Percentiles rank a stretch among this genome's conserved stretches.
These are phyloP conservation scores for Macrostomum lignano DNA, from an alignment of 1,140 invertebrate genomes.

Conservation along the genomic window DNA sequence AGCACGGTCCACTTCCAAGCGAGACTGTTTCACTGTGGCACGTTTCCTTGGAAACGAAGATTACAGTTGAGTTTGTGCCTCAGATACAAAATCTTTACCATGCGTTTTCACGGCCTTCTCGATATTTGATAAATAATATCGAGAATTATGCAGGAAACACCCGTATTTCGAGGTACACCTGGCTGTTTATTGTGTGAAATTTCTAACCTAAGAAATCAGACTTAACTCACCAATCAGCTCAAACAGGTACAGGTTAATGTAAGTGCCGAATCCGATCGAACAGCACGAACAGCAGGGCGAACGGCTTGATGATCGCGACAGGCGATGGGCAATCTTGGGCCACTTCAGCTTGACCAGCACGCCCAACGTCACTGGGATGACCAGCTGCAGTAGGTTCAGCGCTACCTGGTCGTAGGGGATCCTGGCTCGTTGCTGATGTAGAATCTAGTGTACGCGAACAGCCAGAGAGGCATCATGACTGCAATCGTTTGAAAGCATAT, in stretches of 20 bases:
- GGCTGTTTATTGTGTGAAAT: not conserved
- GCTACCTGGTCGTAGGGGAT: slow-evolving; percentile 51
- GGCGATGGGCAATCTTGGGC: slow-evolving; percentile 31
- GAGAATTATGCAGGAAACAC: too few species aligned
- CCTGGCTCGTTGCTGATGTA: slow-evolving; percentile 35
- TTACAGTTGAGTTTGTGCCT: too few species aligned
- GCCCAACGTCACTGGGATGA: slow-evolving; percentile 49
- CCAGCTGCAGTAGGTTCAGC: slow-evolving; percentile 39
- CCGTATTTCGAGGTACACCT: not conserved
- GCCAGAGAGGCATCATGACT: slow-evolving; percentile 66
- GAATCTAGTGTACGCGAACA: slow-evolving; percentile 35
- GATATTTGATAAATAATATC: too few species aligned
- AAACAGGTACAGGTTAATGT: slow-evolving; percentile 60
- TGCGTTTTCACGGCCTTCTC: too few species aligned
- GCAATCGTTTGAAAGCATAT: too few species aligned
- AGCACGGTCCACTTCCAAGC: too few species aligned
- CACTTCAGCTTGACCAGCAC: slow-evolving; percentile 26
- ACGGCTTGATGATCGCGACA: slow-evolving; percentile 29
- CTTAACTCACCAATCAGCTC: slow-evolving; percentile 44
- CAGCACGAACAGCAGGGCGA: slow-evolving; percentile 46
- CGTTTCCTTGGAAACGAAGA: too few species aligned
- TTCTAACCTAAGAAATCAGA: slow-evolving; percentile 33
- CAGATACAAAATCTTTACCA: too few species aligned
- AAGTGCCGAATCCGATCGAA: slow-evolving; percentile 57
- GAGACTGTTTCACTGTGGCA: too few species aligned